Evolutionary conservation across 2,888 invertebrate genomes (phyloP), one percentile per base, ranked within the genome.

Genomic region (Parascotia fuliginaria): DNA sequence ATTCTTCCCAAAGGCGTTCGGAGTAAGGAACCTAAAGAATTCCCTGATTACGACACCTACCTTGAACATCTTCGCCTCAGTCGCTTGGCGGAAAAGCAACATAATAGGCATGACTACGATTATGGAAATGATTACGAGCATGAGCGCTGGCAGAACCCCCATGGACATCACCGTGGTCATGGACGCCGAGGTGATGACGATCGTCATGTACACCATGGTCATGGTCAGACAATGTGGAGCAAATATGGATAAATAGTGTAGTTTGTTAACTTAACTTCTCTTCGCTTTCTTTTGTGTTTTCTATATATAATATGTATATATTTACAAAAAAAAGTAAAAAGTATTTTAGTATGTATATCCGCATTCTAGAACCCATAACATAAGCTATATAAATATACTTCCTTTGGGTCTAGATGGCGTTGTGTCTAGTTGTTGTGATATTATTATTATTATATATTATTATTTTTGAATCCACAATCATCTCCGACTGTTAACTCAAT

Each of bases 31-130:
- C 69, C 67, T 3, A 83, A 87, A 37, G 75, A 85, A 3, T 82
- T 81, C 49, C 57, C 64, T 2, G 74, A 85, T 63, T 90, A 79
- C 40, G 89, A 89, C 48, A 74, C 75, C 11, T 67, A 89, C n/a
- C 71, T 90, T 5, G 89, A 89, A 50, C 76, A 79, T 51, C 73
- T 85, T 7, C 74, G 86, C 16, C 65, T 82, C 12, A 80, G 79
- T 55, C 70, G 80, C 41, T 39, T 85, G 12, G 71, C 79, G 14
- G 75, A 81, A 42, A 9, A 45, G 61, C 49, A 42, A 28, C 36
- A 52, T 39, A 37, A 40, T 9, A 43, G 50, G 9, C 15, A 42
- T 19, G 45, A 40, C 39, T 14, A 66, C 29, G 47, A 39, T 0
- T 4, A 62, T 16, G 32, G 12, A 9, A 9, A 16, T 16, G 16